These are phyloP conservation scores for Rhadinocentrus ornatus DNA, from an alignment of 2,797 vertebrate species.

Conservation along the genomic window DNA sequence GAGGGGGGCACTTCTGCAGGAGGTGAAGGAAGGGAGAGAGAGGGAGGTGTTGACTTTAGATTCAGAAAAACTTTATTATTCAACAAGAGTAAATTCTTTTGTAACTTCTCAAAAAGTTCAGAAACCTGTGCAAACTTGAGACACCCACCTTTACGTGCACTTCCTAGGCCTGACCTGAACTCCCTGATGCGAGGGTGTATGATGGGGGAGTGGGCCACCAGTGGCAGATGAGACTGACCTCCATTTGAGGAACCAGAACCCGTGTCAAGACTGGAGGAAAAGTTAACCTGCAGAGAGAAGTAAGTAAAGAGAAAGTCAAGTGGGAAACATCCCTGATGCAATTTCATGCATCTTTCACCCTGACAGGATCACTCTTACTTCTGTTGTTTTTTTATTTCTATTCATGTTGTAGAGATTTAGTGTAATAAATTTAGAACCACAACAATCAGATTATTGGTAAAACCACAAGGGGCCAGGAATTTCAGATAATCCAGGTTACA, in stretches of 20 bases:
- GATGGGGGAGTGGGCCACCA: slow-evolving; percentile 92
- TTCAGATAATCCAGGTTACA: neutral
- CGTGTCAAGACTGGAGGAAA: slow-evolving; percentile 92
- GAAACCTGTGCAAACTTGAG: no score
- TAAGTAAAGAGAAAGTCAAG: accelerated
- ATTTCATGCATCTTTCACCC: no score
- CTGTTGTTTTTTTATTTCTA: neutral
- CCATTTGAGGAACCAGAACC: slow-evolving; percentile 71
- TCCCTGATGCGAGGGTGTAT: slow-evolving; percentile 95
- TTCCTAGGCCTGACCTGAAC: slow-evolving; percentile 90
- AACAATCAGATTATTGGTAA: neutral
- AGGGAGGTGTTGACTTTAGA: neutral
- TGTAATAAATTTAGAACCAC: neutral
- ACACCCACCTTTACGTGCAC: slow-evolving; percentile 83
- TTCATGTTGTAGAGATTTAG: neutral
- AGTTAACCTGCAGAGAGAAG: slow-evolving; percentile 88
- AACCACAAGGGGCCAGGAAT: neutral
- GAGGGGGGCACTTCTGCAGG: slow-evolving; percentile 88
- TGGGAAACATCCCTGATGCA: neutral
- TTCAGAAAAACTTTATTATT: neutral
- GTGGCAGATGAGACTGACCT: slow-evolving; percentile 86
- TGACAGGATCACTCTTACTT: no score
- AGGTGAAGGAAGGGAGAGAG: accelerated
- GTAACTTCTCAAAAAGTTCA: neutral
- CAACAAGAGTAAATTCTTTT: neutral